A percentile compares a stretch with the other conserved stretches of the same genome.
Evolutionary conservation across 2,888 invertebrate species (phyloP).

Genomic region (Acanthococcus lagerstroemiae): DNA sequence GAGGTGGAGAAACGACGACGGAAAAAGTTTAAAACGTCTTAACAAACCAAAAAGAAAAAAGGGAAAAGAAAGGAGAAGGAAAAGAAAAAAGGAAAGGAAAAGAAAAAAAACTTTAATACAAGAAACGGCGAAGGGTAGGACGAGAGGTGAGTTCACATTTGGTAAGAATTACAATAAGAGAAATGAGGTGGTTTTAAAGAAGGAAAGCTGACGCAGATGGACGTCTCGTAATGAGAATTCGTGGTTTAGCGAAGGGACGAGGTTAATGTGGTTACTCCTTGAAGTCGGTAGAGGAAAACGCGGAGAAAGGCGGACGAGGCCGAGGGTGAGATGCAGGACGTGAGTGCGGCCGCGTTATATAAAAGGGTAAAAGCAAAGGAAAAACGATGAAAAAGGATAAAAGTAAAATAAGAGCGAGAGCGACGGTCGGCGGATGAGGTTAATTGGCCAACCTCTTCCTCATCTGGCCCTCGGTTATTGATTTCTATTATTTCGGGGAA

Average conservation of each 20-base stretch:
- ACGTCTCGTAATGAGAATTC: constrained; percentile 31
- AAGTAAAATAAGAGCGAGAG: not conserved
- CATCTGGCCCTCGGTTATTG: constrained; percentile 28
- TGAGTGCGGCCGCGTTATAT: constrained; percentile 10
- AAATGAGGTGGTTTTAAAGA: constrained; percentile 19
- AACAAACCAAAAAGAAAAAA: not conserved
- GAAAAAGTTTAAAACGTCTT: too few relatives aligned
- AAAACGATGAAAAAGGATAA: not conserved
- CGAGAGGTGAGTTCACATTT: constrained; percentile 27
- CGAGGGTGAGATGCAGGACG: constrained; percentile 3
- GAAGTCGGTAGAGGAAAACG: not conserved
- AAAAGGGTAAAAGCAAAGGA: constrained; percentile 15
- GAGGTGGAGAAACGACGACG: not conserved
- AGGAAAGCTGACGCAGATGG: constrained; percentile 29
- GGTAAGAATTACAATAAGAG: constrained; percentile 26
- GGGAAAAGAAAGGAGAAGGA: constrained; percentile 3
- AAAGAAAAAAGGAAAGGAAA: constrained; percentile 4
- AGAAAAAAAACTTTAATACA: constrained; percentile 4
- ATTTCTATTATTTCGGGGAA: constrained; percentile 28
- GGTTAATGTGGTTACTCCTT: constrained; percentile 28
- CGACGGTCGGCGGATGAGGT: constrained; percentile 18
- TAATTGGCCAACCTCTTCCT: constrained; percentile 29
- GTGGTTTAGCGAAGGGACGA: constrained; percentile 28
- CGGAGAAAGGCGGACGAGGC: not conserved
- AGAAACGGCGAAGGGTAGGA: constrained; percentile 10